These are phyloP conservation scores for Teleogryllus occipitalis DNA, from an alignment of 1,140 invertebrate species.

Conservation along the genomic window DNA sequence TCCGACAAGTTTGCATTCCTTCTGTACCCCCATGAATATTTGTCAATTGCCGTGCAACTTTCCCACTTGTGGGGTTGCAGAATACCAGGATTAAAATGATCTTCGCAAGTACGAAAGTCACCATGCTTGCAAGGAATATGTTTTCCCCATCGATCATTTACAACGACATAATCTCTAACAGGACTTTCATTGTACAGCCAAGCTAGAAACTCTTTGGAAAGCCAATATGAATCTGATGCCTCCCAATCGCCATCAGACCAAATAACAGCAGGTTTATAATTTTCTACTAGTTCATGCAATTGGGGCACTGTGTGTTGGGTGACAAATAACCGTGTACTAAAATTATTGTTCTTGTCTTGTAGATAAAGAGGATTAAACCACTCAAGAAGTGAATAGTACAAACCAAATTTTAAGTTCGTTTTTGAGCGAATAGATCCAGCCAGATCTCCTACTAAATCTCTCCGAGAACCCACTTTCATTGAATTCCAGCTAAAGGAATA, in stretches of 20 bases:
- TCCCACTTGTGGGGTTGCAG: background rate
- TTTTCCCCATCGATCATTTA: slow-evolving; percentile 80
- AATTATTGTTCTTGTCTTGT: slow-evolving; percentile 61
- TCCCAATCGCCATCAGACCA: slow-evolving; percentile 95
- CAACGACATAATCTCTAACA: slow-evolving; percentile 77
- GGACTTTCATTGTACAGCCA: slow-evolving; percentile 95
- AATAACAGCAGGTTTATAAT: slow-evolving; percentile 79
- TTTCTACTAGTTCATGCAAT: slow-evolving; percentile 58
- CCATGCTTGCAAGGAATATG: slow-evolving; percentile 76
- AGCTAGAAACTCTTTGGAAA: slow-evolving; percentile 67
- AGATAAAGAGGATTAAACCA: slow-evolving; percentile 86
- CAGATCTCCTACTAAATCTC: slow-evolving; percentile 41
- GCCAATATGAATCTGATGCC: slow-evolving; percentile 70
- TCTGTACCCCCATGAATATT: background rate
- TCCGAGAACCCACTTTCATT: slow-evolving; percentile 71
- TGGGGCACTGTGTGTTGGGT: slow-evolving; percentile 64
- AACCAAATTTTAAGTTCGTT: slow-evolving; percentile 64
- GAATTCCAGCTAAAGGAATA: slow-evolving; percentile 86
- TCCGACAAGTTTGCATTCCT: background rate
- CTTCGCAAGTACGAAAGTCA: slow-evolving; percentile 73
- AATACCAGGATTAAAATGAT: slow-evolving; percentile 78
- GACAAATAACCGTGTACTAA: slow-evolving; percentile 56
- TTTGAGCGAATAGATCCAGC: slow-evolving; percentile 54
- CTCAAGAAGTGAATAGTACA: slow-evolving; percentile 85
- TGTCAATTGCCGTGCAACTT: background rate